Evolutionary conservation across 2,113 vertebrate genomes (phyloP).

Genomic region (Calyptommatus sinebrachiatus): DNA sequence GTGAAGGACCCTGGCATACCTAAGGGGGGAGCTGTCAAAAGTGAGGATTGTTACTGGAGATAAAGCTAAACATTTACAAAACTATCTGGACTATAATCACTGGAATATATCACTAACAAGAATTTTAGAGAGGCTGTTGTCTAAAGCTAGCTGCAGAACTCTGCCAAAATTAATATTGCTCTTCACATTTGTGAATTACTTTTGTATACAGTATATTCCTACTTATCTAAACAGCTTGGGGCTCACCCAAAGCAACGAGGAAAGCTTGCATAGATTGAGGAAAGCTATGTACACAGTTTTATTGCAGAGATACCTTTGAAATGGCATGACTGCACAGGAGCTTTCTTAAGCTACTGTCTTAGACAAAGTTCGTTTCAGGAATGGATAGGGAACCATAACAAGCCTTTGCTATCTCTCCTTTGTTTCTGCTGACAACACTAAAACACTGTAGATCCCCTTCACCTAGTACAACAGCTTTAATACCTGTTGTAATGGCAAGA

Average conservation of each 20-base stretch:
- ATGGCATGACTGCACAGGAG: background rate
- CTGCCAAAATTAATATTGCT: background rate
- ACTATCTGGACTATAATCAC: background rate
- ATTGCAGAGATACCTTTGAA: background rate
- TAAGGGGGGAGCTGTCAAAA: background rate
- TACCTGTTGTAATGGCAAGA: too few relatives aligned
- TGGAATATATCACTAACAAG: background rate
- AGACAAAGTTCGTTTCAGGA: too few relatives aligned
- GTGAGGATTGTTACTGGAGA: background rate
- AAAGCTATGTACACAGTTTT: background rate
- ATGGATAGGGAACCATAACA: too few relatives aligned
- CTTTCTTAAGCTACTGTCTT: background rate
- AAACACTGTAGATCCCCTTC: too few relatives aligned
- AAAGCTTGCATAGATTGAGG: background rate
- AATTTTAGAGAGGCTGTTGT: background rate
- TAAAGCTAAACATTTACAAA: slow-evolving; percentile 11
- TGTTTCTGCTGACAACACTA: too few relatives aligned
- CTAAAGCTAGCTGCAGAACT: background rate
- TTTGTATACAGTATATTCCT: slow-evolving; percentile 6
- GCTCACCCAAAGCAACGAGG: slow-evolving; percentile 16
- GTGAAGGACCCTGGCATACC: too few relatives aligned
- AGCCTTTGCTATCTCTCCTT: too few relatives aligned
- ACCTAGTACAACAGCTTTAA: too few relatives aligned
- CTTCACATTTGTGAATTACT: slow-evolving; percentile 19
- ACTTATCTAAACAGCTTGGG: slow-evolving; percentile 19